Evolutionary conservation across 2,888 invertebrate genomes (phyloP), one percentile per base, ranked within the genome.

Genomic region (Coelopa pilipes): DNA sequence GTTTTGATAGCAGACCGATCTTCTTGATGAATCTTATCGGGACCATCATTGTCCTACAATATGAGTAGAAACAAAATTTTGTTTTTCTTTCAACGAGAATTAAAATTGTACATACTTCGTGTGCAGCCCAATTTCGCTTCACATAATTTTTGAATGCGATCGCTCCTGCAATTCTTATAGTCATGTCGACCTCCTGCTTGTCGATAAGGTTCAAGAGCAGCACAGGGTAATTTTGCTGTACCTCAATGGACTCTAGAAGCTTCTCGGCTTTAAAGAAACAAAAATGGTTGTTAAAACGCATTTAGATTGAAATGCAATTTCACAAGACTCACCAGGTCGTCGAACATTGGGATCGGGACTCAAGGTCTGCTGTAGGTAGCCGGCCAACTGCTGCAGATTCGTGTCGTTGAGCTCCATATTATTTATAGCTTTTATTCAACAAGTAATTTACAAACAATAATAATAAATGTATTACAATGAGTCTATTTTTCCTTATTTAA

Each of bases 91-190:
- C n/a, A 55, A 9, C 19, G 17, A 19, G n/a, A n/a, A n/a, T n/a
- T 19, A 0, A 17, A 55, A 17, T 55, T 34, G 7, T 34, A 34
- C 34, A 34, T 88, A 95, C 95, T 83, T 93, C 84, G 79, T 87
- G 86, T 12, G 85, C 90, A 82, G 92, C 91, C 99, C 99, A 99
- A 88, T 99, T 97, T 71, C 97, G 90, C 87, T 98, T 98, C 24
- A 98, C 92, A 85, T 94, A 98, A 86, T 99, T 99, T 86, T 99
- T 99, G 84, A 99, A 97, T 0, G 95, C 94, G 75, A 99, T 93
- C 12, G 98, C 94, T 24, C 97, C 96, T 9, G 97, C 95, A 55
- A 97, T 91, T 78, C 97, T 89, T 74, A 97, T 94, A 1, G 94
- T 94, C 83, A 93, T 89, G 78, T 96, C 94, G 60, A 94, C 89